Conservation (phyloP, 2,797 vertebrate genomes). For the Cynopterus sphinx region DNA sequence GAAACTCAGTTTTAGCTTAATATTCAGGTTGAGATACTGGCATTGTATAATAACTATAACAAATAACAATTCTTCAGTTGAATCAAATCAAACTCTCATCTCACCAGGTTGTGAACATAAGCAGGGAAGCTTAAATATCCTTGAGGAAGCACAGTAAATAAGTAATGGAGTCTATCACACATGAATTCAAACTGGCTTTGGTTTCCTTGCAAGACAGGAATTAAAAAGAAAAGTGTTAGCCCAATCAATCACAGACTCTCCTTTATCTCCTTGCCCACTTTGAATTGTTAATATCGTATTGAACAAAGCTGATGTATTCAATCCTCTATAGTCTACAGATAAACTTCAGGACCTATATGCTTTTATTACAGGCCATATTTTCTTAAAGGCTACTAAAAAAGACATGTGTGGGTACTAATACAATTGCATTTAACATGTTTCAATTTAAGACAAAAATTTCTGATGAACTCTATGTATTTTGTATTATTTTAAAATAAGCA, state of each 20-base stretch:
- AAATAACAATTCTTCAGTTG: background rate
- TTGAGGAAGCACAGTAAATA: background rate
- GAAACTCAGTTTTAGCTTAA: background rate
- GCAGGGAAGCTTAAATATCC: background rate
- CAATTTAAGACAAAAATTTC: background rate
- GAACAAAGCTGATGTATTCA: background rate
- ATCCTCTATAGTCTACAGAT: background rate
- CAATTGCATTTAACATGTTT: background rate
- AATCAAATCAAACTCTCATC: background rate
- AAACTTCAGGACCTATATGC: background rate
- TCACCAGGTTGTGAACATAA: background rate
- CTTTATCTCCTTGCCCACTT: background rate
- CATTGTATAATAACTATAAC: background rate
- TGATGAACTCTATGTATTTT: background rate
- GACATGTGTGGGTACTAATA: background rate
- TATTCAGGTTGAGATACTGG: background rate
- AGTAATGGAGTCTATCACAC: background rate
- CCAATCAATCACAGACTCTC: background rate
- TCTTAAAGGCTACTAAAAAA: background rate
- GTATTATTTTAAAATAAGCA: background rate
- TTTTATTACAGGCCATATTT: background rate
- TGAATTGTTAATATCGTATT: background rate
- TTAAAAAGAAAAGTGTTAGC: background rate
- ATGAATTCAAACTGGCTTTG: background rate
- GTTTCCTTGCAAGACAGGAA: conserved; percentile 16